Conservation (phyloP, 2,888 invertebrate genomes). For the Caenorhabditis sinica region DNA sequence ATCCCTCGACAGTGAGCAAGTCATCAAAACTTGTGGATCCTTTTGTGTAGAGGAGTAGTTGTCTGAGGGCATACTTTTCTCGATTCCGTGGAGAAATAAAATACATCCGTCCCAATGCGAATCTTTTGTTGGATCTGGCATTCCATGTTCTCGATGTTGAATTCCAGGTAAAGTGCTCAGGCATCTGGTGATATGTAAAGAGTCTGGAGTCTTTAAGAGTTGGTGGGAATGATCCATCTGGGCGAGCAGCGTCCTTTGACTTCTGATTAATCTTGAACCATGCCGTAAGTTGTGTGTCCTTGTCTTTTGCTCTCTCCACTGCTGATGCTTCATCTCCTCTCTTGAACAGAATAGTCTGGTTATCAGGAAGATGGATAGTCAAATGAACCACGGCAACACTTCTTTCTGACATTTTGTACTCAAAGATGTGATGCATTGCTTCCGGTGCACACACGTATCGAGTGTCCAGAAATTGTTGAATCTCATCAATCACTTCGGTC, state of each 20-base stretch:
- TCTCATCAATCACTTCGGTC: slow-evolving; percentile 44
- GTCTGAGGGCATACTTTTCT: slow-evolving; percentile 48
- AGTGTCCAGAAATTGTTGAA: slow-evolving; percentile 51
- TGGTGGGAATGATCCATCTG: slow-evolving; percentile 2
- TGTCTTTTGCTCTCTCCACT: not conserved
- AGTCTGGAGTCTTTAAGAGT: not conserved
- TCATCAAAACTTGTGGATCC: slow-evolving; percentile 43
- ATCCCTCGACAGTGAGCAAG: slow-evolving; percentile 30
- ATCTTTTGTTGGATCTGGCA: not conserved
- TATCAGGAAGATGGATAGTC: slow-evolving; percentile 61
- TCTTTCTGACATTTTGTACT: slow-evolving; percentile 55
- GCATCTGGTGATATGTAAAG: slow-evolving; percentile 44
- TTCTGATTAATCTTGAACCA: slow-evolving; percentile 23
- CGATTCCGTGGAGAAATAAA: slow-evolving; percentile 40
- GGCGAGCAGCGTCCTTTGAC: not conserved
- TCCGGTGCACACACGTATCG: slow-evolving; percentile 69
- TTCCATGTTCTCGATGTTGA: slow-evolving; percentile 25
- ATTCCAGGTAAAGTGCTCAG: slow-evolving; percentile 38
- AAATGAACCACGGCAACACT: slow-evolving; percentile 22
- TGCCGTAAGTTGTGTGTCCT: slow-evolving; percentile 14
- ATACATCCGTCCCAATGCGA: slow-evolving; percentile 54
- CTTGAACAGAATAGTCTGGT: slow-evolving; percentile 52
- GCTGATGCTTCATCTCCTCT: slow-evolving; percentile 14
- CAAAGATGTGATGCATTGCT: slow-evolving; percentile 55
- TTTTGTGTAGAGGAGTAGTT: slow-evolving; percentile 35